phyloP scores from a whole-genome alignment of 2,888 invertebrate species.

The Plagodis dolabraria region DNA sequence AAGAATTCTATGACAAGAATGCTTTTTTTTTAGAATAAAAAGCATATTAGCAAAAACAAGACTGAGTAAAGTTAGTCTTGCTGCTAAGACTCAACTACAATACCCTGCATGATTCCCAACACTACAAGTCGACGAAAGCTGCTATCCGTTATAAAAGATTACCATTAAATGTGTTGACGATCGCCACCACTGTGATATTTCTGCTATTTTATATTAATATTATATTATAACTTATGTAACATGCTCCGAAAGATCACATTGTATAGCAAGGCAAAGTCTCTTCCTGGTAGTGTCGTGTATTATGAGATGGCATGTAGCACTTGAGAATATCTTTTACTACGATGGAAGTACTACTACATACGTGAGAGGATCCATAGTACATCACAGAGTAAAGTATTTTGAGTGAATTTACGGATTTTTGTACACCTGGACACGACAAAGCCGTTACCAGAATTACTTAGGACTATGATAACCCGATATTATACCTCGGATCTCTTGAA shows the following conservation, averaged over 20 bases:
- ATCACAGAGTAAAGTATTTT: too few relatives aligned
- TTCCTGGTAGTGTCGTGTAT: constrained; percentile 8
- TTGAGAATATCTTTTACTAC: neutral
- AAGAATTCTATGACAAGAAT: too few relatives aligned
- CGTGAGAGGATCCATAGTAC: too few relatives aligned
- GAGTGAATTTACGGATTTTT: too few relatives aligned
- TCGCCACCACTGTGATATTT: constrained; percentile 10
- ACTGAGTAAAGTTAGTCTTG: neutral
- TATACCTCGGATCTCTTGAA: too few relatives aligned
- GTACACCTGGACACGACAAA: too few relatives aligned
- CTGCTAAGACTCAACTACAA: neutral
- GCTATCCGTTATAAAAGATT: constrained; percentile 66
- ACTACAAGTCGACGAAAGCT: constrained; percentile 52
- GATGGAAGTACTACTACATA: neutral
- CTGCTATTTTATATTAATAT: constrained; percentile 23
- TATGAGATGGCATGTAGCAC: neutral
- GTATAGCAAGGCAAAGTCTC: constrained; percentile 10
- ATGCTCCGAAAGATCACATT: constrained; percentile 46
- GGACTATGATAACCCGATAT: too few relatives aligned
- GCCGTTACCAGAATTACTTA: too few relatives aligned
- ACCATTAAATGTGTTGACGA: constrained; percentile 58
- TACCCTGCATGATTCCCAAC: neutral
- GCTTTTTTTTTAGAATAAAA: too few relatives aligned
- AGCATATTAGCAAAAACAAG: too few relatives aligned
- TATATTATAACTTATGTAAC: constrained; percentile 35